phyloP scores from a whole-genome alignment of 2,888 invertebrate genomes.

The Ceriagrion tenellum region DNA sequence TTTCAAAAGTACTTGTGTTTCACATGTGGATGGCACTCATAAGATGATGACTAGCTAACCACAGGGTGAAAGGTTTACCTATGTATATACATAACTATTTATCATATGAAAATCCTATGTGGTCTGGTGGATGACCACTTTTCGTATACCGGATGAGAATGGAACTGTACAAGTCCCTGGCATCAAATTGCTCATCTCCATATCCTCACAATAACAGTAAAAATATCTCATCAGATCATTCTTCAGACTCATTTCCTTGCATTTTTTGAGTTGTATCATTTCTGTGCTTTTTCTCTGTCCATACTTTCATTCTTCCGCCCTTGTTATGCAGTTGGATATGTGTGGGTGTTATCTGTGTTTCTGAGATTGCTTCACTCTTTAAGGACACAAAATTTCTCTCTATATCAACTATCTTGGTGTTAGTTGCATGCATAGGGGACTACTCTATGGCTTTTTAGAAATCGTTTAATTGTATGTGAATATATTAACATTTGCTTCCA shows the following conservation, averaged over 20 bases:
- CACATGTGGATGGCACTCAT: conserved; percentile 38
- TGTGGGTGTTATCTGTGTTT: conserved; percentile 63
- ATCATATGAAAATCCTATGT: conserved; percentile 22
- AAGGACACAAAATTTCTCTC: conserved; percentile 58
- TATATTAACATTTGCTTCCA: conserved; percentile 57
- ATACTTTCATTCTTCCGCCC: conserved; percentile 64
- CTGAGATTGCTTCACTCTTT: conserved; percentile 62
- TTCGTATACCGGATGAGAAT: conserved; percentile 53
- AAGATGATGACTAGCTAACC: conserved; percentile 34
- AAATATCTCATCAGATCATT: conserved; percentile 50
- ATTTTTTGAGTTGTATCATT: conserved; percentile 59
- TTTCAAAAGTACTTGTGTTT: neutral
- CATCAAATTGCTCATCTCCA: conserved; percentile 59
- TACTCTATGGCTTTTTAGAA: conserved; percentile 62
- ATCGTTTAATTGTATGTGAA: conserved; percentile 58
- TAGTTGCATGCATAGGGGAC: conserved; percentile 66
- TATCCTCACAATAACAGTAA: conserved; percentile 53
- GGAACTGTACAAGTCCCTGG: conserved; percentile 68
- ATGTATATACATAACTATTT: neutral
- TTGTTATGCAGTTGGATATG: conserved; percentile 65
- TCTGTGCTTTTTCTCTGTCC: conserved; percentile 61
- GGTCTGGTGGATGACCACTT: conserved; percentile 36
- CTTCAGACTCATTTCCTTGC: conserved; percentile 65
- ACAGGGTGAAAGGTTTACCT: conserved; percentile 24
- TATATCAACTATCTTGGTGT: conserved; percentile 61